phyloP scores from a whole-genome alignment of 2,888 invertebrate genomes.

The Hetaerina titia region DNA sequence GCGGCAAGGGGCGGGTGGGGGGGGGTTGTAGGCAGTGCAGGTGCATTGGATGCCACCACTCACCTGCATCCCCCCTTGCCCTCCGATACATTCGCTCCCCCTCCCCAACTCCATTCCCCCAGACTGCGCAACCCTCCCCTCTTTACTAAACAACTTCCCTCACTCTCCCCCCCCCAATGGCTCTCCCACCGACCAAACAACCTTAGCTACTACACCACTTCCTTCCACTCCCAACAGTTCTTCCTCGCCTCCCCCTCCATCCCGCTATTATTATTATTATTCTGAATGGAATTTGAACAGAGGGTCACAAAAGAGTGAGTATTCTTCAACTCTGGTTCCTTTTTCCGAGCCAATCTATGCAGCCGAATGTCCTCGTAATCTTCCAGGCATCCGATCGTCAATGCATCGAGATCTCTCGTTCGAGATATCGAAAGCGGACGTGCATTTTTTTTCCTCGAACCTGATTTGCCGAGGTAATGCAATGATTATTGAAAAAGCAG shows the following conservation, averaged over 20 bases:
- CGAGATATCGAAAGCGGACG: neutral
- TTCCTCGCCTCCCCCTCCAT: neutral
- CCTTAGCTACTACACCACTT: neutral
- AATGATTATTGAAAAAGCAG: neutral
- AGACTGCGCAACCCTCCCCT: neutral
- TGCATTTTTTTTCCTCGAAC: neutral
- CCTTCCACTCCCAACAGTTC: neutral
- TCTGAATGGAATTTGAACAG: neutral
- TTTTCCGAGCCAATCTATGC: neutral
- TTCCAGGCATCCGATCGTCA: neutral
- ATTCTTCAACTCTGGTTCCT: neutral
- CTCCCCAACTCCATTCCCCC: no score
- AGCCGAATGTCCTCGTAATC: neutral
- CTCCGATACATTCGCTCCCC: neutral
- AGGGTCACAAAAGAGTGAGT: neutral
- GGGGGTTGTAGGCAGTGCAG: neutral
- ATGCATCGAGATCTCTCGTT: neutral
- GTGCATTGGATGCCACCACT: constrained; percentile 41
- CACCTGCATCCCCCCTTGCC: constrained; percentile 30
- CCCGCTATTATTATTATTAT: neutral
- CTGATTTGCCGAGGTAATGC: neutral
- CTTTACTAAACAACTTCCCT: neutral
- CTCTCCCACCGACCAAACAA: neutral
- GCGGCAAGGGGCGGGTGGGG: constrained; percentile 1
- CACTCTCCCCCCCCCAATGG: neutral